These are phyloP conservation scores for Amaurobius ferox DNA, from an alignment of 2,888 invertebrate genomes.

Conservation along the genomic window DNA sequence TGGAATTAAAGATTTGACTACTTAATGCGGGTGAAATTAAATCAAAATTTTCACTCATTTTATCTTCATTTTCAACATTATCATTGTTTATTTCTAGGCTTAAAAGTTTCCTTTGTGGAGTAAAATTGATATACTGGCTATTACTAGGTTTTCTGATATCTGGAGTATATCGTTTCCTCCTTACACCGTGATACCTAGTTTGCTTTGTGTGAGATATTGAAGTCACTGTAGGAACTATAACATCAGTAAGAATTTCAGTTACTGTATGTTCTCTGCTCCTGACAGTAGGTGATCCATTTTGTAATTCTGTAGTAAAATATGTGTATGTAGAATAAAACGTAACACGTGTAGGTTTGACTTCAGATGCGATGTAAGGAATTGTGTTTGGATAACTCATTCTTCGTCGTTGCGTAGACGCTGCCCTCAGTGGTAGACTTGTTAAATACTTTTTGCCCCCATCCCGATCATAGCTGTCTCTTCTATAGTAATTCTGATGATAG, in stretches of 20 bases:
- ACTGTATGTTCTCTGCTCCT: conserved; percentile 71
- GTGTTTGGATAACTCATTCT: conserved; percentile 28
- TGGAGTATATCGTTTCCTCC: conserved; percentile 13
- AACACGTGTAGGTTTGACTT: conserved; percentile 70
- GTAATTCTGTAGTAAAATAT: conserved; percentile 72
- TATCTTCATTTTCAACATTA: neutral
- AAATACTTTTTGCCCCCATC: conserved; percentile 14
- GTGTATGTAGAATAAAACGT: conserved; percentile 74
- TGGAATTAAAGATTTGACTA: neutral
- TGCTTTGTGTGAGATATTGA: conserved; percentile 9
- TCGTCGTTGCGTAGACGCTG: neutral
- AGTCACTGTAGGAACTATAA: conserved; percentile 61
- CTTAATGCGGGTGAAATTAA: neutral
- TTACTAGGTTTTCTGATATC: neutral
- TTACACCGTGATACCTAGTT: conserved; percentile 12
- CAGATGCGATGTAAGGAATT: neutral
- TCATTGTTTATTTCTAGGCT: neutral
- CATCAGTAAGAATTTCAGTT: conserved; percentile 67
- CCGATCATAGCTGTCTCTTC: neutral
- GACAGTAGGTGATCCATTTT: conserved; percentile 66
- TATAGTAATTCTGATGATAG: neutral
- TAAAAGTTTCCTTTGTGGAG: conserved; percentile 27
- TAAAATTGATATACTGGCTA: neutral
- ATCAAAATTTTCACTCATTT: neutral
- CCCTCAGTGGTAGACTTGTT: conserved; percentile 45